A percentile compares a stretch with the other conserved stretches of the same genome.
phyloP scores from a whole-genome alignment of 1,140 invertebrate genomes.

The Trachymyrmex septentrionalis region DNA sequence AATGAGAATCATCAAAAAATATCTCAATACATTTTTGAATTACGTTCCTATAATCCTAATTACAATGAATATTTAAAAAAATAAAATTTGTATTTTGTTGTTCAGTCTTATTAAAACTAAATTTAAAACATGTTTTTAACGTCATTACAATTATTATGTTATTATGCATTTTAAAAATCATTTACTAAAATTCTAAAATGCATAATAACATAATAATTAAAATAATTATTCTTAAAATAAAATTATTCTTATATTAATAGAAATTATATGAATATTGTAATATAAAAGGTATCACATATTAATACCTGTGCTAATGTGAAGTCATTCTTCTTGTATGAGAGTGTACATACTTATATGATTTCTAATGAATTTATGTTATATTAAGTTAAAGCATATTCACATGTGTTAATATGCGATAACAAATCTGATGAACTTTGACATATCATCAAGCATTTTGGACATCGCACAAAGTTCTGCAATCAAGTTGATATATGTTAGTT shows the following conservation, averaged over 20 bases:
- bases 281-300: not conserved
- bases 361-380: no score
- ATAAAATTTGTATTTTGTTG: not conserved
- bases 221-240: no score
- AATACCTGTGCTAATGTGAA: not conserved
- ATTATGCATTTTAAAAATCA: no score
- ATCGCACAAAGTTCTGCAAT: constrained; percentile 4
- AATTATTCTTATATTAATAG: not conserved
- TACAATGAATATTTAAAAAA: not conserved
- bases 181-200: no score
- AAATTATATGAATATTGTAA: not conserved
- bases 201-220: no score
- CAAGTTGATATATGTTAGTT: constrained; percentile 18
- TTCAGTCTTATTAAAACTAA: not conserved
- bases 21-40: not conserved
- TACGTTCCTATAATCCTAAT: not conserved
- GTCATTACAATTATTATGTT: not conserved
- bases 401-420: not conserved
- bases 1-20: constrained; percentile 6
- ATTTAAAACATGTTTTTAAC: not conserved
- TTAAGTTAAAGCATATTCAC: not conserved
- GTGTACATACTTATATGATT: not conserved
- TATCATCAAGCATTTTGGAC: constrained; percentile 1
- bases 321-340: not conserved
- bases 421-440: not conserved